phyloP scores from a whole-genome alignment of 1,140 invertebrate species.

The Tenebrio molitor region DNA sequence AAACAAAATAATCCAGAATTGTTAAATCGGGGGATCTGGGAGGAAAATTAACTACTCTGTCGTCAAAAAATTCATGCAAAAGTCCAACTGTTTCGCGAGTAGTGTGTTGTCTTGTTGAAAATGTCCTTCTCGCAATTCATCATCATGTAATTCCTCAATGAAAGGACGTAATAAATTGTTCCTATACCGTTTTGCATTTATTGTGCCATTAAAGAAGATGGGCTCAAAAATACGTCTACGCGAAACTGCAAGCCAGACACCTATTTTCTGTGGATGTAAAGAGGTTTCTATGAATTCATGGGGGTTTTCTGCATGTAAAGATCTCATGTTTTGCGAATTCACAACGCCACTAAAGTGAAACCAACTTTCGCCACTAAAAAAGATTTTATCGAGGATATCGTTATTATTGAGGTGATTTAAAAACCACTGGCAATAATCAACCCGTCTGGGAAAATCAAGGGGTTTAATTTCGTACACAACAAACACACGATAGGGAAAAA shows the following conservation, averaged over 20 bases:
- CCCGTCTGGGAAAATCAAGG: slow-evolving; percentile 28
- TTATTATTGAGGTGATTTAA: slow-evolving; percentile 36
- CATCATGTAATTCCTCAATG: background rate
- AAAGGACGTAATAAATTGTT: background rate
- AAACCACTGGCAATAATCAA: slow-evolving; percentile 48
- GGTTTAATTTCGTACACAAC: slow-evolving; percentile 41
- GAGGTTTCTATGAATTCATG: slow-evolving; percentile 28
- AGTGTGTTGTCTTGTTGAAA: background rate
- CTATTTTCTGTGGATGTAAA: background rate
- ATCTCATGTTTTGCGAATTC: slow-evolving; percentile 37
- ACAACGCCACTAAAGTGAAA: slow-evolving; percentile 33
- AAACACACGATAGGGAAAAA: slow-evolving; percentile 41
- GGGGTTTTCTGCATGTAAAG: slow-evolving; percentile 22
- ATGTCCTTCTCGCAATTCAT: background rate
- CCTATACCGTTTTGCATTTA: background rate
- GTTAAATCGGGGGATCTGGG: background rate
- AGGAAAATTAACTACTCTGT: background rate
- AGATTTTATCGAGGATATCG: background rate
- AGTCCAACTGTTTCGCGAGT: background rate
- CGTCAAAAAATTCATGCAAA: background rate
- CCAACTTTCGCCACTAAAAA: slow-evolving; percentile 31
- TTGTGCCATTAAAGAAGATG: background rate
- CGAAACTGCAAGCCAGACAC: background rate
- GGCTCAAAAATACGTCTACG: background rate
- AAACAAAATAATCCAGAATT: background rate